Base-by-base conservation (phyloP, 2,888 invertebrate genomes). In the Mamestra brassicae region DNA sequence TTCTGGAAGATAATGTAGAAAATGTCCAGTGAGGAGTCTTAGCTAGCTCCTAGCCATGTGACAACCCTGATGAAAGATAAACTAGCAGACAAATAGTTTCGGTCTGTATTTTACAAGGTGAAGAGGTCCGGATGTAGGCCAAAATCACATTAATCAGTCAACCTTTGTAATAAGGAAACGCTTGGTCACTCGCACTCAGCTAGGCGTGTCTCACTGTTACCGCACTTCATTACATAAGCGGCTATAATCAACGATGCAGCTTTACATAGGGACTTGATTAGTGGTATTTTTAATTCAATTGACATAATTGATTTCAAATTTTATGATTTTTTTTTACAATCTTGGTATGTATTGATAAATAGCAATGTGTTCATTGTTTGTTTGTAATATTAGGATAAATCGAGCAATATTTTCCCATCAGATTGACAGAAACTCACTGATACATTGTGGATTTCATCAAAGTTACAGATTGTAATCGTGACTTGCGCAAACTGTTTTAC, bases 91-190 rank as follows among this genome's bases (percentile, higher is more conserved):
- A 34, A 50, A 47, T 66, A 58, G 79, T 57, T 57, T 74, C 68
- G 75, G 58, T 68, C 13, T 45, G 42, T 77, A 77, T 73, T 57
- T 36, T 45, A 50, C 80, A 83, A 93, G 93, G 94, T 93, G 87
- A 92, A 91, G 85, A 87, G 74, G 84, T 78, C 81, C 90, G 89
- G 91, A 92, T 90, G 90, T 90, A 83, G 87, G 87, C 45, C 88
- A 90, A 89, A 84, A 88, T 89, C 86, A 87, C 87, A 89, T 89
- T 88, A 89, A 91, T 94, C 92, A 92, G 89, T 93, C 90, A 93
- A 90, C 84, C 85, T 85, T 79, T 83, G 90, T 89, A 91, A 93
- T 92, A 85, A 87, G 92, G 90, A 91, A 89, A 90, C 89, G 91
- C 90, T 89, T 82, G 83, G 88, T 93, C 92, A 92, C 88, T 87